Evolutionary conservation across 2,888 invertebrate species (phyloP).

Genomic region (Campoplex nolae): DNA sequence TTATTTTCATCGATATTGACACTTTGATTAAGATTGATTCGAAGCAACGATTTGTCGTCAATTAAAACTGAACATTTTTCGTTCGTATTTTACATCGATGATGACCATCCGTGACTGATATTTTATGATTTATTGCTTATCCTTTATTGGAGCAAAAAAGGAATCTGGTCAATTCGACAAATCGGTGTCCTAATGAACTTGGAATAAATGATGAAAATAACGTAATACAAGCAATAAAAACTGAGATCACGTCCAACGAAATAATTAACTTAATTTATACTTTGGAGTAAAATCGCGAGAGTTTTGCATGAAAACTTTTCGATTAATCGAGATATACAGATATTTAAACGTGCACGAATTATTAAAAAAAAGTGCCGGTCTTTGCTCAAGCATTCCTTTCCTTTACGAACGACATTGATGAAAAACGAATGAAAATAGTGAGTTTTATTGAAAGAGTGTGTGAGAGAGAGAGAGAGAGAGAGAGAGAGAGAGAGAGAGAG

Average conservation of each 20-base stretch:
- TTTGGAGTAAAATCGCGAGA: slow-evolving; percentile 19
- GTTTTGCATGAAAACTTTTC: not conserved
- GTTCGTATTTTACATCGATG: not conserved
- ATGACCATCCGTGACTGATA: slow-evolving; percentile 6
- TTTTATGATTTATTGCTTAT: slow-evolving; percentile 1
- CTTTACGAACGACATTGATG: slow-evolving; percentile 27
- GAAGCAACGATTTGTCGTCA: not conserved
- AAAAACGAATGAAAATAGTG: not conserved
- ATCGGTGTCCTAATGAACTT: slow-evolving; percentile 33
- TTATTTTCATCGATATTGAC: not conserved
- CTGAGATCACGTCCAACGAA: slow-evolving; percentile 62
- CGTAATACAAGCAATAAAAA: slow-evolving; percentile 49
- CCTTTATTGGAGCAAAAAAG: slow-evolving; percentile 2
- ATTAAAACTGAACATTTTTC: not conserved
- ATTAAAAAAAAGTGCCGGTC: not conserved
- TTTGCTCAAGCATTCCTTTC: slow-evolving; percentile 59
- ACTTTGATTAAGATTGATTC: not conserved
- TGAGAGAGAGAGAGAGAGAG: not conserved
- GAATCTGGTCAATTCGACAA: slow-evolving; percentile 26
- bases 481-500: not conserved
- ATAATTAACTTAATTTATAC: slow-evolving; percentile 41
- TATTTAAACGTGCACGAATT: slow-evolving; percentile 19
- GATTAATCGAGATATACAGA: slow-evolving; percentile 27
- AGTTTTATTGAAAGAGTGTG: not conserved
- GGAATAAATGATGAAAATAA: not conserved